These are phyloP conservation scores for Ascidia mentula DNA, from an alignment of 23 tunicate genomes.

Conservation along the genomic window DNA sequence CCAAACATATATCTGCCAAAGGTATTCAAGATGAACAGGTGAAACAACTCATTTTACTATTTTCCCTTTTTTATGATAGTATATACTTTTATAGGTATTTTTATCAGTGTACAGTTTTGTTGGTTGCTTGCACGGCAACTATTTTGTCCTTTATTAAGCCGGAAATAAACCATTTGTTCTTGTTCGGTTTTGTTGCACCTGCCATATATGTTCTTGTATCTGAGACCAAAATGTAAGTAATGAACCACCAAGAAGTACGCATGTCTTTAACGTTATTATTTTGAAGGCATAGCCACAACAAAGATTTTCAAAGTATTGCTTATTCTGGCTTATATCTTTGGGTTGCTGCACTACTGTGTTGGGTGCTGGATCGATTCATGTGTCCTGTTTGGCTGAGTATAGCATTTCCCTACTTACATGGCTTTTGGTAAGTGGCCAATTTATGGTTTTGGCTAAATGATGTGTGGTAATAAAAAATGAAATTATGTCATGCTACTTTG, in stretches of 20 bases:
- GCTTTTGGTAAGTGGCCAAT: constrained; percentile 44
- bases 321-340: constrained; percentile 10
- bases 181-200: constrained; percentile 55
- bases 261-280: background rate
- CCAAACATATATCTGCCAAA: constrained; percentile 27
- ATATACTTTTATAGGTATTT: background rate
- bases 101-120: background rate
- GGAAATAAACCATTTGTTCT: constrained; percentile 58
- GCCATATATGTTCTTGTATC: constrained; percentile 14
- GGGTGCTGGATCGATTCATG: constrained; percentile 42
- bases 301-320: background rate
- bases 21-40: constrained; percentile 38
- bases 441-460: too few species aligned
- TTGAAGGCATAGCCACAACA: background rate
- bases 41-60: background rate
- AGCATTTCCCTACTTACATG: constrained; percentile 51
- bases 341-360: constrained; percentile 20
- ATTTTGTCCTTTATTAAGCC: constrained; percentile 40
- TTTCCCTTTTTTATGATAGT: background rate
- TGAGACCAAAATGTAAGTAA: constrained; percentile 13
- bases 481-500: too few species aligned
- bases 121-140: constrained; percentile 24
- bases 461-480: too few species aligned
- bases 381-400: constrained; percentile 39
- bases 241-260: background rate